Base-by-base conservation (phyloP, 2,888 invertebrate genomes). In the Pantelozetes paolii region DNA sequence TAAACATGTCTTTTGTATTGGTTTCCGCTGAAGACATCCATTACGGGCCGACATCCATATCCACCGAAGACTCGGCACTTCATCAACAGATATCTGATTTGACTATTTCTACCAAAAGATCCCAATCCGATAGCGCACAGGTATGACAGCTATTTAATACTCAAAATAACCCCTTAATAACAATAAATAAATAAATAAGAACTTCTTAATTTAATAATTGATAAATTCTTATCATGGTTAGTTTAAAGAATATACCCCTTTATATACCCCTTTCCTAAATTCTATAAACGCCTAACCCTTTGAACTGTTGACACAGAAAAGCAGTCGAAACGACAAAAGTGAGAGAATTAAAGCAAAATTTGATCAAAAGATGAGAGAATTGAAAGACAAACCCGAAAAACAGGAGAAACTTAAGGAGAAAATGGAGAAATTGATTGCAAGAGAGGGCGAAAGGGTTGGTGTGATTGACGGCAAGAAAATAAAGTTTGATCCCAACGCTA, bases 31-130 rank as follows among this genome's bases (percentile, higher is more conserved):
- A 40, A 28, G 74, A 74, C 54, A 59, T 54, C 2, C 71, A 57
- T 13, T 74, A 74, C 40, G 74, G 74, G 1, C 74, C 74, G 30
- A 74, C 74, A 18, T 70, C 71, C 18, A 36, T 74, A 42, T 74
- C 74, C 2, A 74, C 74, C 6, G 74, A 74, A 71, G 74, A 74
- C 70, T 74, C 74, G 32, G 71, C 57, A 32, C 71, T 74, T 70
- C 74, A 71, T 20, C 50, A 74, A 23, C 74, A 74, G 30, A 62
- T 48, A 2, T 48, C 62, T 32, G 36, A 36, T 64, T 64, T 69
- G 23, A 69, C 69, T 2, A 69, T 69, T 45, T 69, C 69, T 1
- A 42, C 45, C 15, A 42, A 69, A 20, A 9, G 20, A 23, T 3
- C 36, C 5, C 2, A 11, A 64, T 20, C 2, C 40, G 64, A 32